These are phyloP conservation scores for Canis aureus DNA, from an alignment of 2,113 vertebrate genomes.

Conservation along the genomic window DNA sequence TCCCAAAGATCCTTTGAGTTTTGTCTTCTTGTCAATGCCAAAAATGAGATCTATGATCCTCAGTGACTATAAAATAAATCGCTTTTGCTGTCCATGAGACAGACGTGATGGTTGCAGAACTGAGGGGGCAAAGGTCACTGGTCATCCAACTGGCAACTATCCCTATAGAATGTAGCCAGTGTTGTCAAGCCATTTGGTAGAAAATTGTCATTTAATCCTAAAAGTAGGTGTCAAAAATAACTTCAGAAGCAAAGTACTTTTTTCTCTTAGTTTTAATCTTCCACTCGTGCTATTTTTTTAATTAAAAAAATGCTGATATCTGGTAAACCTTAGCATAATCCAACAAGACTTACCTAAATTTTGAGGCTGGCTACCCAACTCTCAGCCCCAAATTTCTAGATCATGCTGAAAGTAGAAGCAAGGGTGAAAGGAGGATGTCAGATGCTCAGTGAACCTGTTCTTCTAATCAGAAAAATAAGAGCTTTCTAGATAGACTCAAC, in stretches of 20 bases:
- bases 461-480: background rate
- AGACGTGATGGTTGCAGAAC: background rate
- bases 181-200: background rate
- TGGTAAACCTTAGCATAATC: constrained; percentile 26
- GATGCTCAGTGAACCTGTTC: background rate
- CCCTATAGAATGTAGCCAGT: background rate
- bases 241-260: background rate
- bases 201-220: background rate
- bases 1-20: constrained; percentile 37
- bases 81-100: background rate
- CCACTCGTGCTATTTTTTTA: background rate
- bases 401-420: background rate
- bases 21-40: constrained; percentile 49
- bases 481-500: background rate
- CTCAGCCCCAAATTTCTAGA: background rate
- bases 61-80: background rate
- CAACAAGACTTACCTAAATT: background rate
- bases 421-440: background rate
- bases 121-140: background rate
- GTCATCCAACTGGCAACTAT: background rate
- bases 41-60: background rate
- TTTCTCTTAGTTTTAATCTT: background rate
- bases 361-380: background rate
- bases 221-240: background rate
- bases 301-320: background rate